Percentiles rank a stretch among this genome's conserved stretches.
Evolutionary conservation across 2,888 invertebrate species (phyloP).

Genomic region (Heliothis peltigera): DNA sequence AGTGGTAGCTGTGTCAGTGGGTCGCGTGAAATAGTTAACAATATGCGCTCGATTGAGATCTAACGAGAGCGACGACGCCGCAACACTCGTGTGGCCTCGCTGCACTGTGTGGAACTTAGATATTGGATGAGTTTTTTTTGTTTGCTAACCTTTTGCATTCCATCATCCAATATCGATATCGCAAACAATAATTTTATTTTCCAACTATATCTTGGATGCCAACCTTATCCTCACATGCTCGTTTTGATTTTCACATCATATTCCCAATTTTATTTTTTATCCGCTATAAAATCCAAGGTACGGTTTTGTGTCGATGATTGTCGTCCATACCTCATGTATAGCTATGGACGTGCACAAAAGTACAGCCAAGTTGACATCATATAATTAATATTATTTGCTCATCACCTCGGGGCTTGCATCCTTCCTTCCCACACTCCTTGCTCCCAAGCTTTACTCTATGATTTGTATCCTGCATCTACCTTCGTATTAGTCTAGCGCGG

Average conservation of each 20-base stretch:
- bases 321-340: constrained; percentile 42
- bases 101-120: constrained; percentile 56
- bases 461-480: constrained; percentile 78
- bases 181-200: constrained; percentile 68
- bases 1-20: constrained; percentile 69
- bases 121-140: constrained; percentile 63
- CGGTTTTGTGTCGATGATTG: constrained; percentile 53
- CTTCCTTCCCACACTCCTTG: constrained; percentile 66
- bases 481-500: constrained; percentile 71
- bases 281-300: constrained; percentile 58
- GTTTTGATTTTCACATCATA: constrained; percentile 15
- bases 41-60: constrained; percentile 60
- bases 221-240: constrained; percentile 28
- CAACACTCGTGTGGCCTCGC: constrained; percentile 45
- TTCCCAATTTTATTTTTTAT: constrained; percentile 14
- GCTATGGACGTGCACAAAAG: constrained; percentile 68
- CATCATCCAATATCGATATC: constrained; percentile 68
- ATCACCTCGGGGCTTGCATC: constrained; percentile 82
- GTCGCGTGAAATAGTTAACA: constrained; percentile 66
- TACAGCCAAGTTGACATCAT: constrained; percentile 85
- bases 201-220: constrained; percentile 63
- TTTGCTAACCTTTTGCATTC: constrained; percentile 49
- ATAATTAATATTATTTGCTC: constrained; percentile 74
- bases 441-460: constrained; percentile 69
- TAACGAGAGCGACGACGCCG: constrained; percentile 56